phyloP scores from a whole-genome alignment of 2,888 invertebrate genomes.

The Temnothorax ravouxi region DNA sequence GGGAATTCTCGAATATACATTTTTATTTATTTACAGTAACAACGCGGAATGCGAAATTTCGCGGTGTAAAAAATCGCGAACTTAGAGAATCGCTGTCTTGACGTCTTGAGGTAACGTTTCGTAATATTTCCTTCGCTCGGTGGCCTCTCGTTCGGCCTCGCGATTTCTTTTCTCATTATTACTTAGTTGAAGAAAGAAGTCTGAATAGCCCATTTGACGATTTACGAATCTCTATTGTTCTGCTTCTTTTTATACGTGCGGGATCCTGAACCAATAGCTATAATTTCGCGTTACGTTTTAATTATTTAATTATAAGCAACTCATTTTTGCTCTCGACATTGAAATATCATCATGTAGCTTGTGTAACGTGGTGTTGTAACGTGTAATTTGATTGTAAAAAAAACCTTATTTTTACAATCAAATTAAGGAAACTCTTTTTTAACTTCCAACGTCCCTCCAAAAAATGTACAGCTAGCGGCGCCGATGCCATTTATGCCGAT shows the following conservation, averaged over 20 bases:
- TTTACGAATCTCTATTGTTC: conserved; percentile 3
- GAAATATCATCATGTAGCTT: too few species aligned
- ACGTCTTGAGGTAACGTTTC: background rate
- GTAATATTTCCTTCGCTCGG: background rate
- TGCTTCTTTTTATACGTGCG: background rate
- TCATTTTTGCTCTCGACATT: too few species aligned
- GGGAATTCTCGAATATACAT: background rate
- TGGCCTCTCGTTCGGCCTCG: background rate
- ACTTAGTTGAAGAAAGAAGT: background rate
- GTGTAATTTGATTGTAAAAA: too few species aligned
- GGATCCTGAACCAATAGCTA: background rate
- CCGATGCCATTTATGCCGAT: too few species aligned
- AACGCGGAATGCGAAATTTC: background rate
- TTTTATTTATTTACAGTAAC: background rate
- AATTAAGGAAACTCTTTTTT: too few species aligned
- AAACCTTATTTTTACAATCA: too few species aligned
- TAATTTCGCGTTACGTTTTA: too few species aligned
- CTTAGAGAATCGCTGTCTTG: background rate
- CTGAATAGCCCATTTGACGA: background rate
- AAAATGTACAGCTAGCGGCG: too few species aligned
- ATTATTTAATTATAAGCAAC: too few species aligned
- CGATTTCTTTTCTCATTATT: conserved; percentile 17
- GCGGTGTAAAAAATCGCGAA: background rate
- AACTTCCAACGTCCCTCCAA: too few species aligned
- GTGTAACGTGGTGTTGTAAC: too few species aligned